Conservation (phyloP, 64 coral and sea anemone genomes). For the Stichodactyla mertensii region DNA sequence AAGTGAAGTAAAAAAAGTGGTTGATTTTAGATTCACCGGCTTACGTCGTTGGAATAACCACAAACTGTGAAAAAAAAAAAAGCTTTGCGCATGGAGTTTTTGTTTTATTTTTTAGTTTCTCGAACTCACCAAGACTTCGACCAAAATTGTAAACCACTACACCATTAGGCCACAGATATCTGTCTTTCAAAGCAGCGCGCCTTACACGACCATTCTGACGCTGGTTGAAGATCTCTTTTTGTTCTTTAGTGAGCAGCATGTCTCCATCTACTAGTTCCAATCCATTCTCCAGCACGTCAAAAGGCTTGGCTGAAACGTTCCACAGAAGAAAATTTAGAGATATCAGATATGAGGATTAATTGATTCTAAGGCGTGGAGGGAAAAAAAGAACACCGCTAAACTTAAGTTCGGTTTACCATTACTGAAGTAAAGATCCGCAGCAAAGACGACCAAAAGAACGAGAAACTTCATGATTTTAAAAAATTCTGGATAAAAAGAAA, state of each 20-base stretch:
- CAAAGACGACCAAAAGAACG: neutral
- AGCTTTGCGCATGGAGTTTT: too few species aligned
- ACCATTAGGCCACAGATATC: conserved; percentile 21
- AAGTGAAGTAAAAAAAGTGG: neutral
- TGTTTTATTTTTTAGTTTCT: neutral
- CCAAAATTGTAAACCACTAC: conserved; percentile 1
- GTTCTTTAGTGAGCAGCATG: conserved; percentile 18
- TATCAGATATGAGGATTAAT: neutral
- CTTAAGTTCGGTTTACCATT: neutral
- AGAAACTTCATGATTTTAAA: conserved; percentile 1
- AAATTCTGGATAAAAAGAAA: neutral
- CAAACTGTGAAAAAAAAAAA: too few species aligned
- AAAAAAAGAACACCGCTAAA: neutral
- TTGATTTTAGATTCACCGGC: neutral
- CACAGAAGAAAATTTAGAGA: neutral
- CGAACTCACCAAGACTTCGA: neutral
- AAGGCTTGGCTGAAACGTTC: neutral
- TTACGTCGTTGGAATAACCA: too few species aligned
- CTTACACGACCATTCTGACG: conserved; percentile 1
- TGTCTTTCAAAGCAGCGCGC: conserved; percentile 19
- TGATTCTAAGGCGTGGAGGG: neutral
- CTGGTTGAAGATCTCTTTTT: neutral
- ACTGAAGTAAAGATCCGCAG: neutral
- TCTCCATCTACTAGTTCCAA: conserved; percentile 11
- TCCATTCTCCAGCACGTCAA: neutral